Evolutionary conservation across 2,797 vertebrate genomes (phyloP), one percentile per base, ranked within the genome.

Genomic region (Tokudaia tokunoshimensis): DNA sequence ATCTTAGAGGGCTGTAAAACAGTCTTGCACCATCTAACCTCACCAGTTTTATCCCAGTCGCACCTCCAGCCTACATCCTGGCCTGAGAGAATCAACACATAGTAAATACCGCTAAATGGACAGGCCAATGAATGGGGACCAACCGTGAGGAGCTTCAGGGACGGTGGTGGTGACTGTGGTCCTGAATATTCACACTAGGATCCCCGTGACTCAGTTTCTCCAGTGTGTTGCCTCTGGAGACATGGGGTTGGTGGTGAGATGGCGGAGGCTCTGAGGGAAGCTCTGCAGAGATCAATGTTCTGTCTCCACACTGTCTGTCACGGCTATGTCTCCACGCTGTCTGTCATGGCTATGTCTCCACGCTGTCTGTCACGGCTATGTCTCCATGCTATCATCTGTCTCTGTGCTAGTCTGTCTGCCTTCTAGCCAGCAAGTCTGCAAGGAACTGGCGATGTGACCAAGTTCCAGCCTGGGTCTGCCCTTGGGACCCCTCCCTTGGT

Each of bases 161-260:
- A 76, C 5, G 34, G 75, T 20, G 6, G n/a, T 31, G 15, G 31
- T 24, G 12, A 24, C 22, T 29, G 6, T 37, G 61, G 47, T 17
- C 44, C 65, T 8, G 7, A 11, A 44, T 29, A 90, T 41, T 31
- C 11, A 1, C 57, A 10, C 24, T 24, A 44, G 22, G 24, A 22
- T 6, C 50, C 59, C 47, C 1, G 1, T 0, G 0, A 1, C 72
- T 75, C 76, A 0, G 0, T 74, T 41, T 50, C 65, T 20, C 55
- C 6, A 20, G 29, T 6, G 24, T 1, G 26, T 14, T 14, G 31
- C 20, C 67, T 81, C 75, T 1, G 0, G 31, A 41, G 47, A 72
- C 37, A 1, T 6, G 5, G 9, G 31, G 31, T 47, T 31, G 59
- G 59, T 47, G 26, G 5, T 63, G 26, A 84, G 84, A 59, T n/a